Percentiles rank a stretch among this genome's conserved stretches.
These are phyloP conservation scores for Lasius platythorax DNA, from an alignment of 2,888 invertebrate genomes.

Conservation along the genomic window DNA sequence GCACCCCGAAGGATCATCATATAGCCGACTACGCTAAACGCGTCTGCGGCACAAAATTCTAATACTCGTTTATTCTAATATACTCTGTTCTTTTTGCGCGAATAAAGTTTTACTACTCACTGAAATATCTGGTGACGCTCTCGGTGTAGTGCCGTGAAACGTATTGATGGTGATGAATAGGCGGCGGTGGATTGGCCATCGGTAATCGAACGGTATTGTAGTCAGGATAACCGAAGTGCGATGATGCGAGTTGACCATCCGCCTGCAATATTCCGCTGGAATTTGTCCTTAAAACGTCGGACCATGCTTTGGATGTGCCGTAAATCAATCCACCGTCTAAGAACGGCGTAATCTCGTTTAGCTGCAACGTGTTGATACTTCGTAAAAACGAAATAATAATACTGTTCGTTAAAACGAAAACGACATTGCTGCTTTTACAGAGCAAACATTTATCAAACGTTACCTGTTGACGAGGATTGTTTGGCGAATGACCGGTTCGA, in stretches of 20 bases:
- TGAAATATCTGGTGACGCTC: constrained; percentile 87
- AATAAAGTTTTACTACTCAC: constrained; percentile 83
- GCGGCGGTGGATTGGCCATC: constrained; percentile 88
- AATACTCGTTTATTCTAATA: constrained; percentile 24
- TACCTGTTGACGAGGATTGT: constrained; percentile 89
- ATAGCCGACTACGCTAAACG: constrained; percentile 74
- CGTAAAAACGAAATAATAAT: background rate
- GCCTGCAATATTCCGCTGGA: constrained; percentile 86
- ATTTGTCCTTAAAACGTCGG: constrained; percentile 87
- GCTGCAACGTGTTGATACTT: constrained; percentile 79
- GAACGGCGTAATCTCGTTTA: constrained; percentile 89
- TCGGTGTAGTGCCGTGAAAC: constrained; percentile 84
- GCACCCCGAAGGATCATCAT: constrained; percentile 73
- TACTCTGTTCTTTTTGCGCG: background rate
- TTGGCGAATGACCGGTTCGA: constrained; percentile 87
- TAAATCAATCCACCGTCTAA: constrained; percentile 89
- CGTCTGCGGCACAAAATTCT: constrained; percentile 70
- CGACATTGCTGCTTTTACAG: background rate
- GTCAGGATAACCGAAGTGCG: constrained; percentile 85
- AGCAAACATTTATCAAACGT: background rate
- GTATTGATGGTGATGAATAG: constrained; percentile 85
- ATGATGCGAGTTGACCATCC: constrained; percentile 86
- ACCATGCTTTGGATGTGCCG: constrained; percentile 88
- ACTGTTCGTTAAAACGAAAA: background rate
- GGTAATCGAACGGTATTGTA: constrained; percentile 87